A percentile compares a stretch with the other conserved stretches of the same genome.
These are phyloP conservation scores for Parapsyche elsis DNA, from an alignment of 1,140 invertebrate species.

Conservation along the genomic window DNA sequence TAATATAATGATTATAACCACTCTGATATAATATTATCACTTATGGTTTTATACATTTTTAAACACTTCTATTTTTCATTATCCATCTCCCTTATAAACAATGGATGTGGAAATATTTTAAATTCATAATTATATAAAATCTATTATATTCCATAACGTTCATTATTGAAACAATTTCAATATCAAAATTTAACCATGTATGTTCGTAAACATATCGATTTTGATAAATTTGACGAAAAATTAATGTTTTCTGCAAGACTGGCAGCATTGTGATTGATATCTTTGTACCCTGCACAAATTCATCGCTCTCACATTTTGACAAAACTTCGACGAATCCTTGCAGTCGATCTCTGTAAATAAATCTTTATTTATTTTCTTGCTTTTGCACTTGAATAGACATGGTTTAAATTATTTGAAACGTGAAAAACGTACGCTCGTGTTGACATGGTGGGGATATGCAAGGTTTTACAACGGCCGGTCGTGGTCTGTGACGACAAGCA, in stretches of 20 bases:
- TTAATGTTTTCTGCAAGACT: conserved; percentile 72
- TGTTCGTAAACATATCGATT: neutral
- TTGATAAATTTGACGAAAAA: conserved; percentile 9
- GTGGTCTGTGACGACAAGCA: conserved; percentile 78
- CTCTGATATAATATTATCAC: no score
- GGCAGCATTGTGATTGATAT: conserved; percentile 86
- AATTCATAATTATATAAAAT: conserved; percentile 18
- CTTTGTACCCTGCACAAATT: conserved; percentile 84
- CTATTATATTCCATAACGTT: neutral
- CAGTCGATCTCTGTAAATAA: conserved; percentile 73
- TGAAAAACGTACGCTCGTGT: conserved; percentile 60
- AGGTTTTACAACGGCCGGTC: conserved; percentile 80
- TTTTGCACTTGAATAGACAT: conserved; percentile 9
- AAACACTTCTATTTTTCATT: conserved; percentile 17
- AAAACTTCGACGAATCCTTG: conserved; percentile 82
- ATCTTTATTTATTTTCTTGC: neutral
- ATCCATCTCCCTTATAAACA: neutral
- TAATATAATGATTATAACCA: no score
- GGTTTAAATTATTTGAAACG: neutral
- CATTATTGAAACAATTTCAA: neutral
- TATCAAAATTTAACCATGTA: no score
- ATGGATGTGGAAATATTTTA: conserved; percentile 5
- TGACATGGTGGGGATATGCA: conserved; percentile 78
- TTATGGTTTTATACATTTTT: conserved; percentile 11
- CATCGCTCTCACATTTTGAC: conserved; percentile 82